Evolutionary conservation across 1,140 invertebrate genomes (phyloP).

Genomic region (Macrostomum lignano): DNA sequence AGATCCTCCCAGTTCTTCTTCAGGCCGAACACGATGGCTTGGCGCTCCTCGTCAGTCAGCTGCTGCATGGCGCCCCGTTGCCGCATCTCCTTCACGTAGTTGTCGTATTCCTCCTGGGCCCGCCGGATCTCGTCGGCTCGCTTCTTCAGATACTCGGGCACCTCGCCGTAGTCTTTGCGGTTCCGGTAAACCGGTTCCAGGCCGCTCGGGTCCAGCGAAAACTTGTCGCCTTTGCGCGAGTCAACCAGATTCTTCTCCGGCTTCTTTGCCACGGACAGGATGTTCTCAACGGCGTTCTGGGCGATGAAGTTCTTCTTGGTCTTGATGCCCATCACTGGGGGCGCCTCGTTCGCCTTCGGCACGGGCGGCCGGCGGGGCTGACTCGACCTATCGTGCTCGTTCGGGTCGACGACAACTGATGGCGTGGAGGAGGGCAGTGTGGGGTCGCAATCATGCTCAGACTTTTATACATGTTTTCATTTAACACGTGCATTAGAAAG

Average conservation of each 20-base stretch:
- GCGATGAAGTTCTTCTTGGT: slow-evolving; percentile 28
- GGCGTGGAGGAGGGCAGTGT: too few species aligned
- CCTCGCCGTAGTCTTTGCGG: slow-evolving; percentile 32
- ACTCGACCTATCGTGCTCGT: too few species aligned
- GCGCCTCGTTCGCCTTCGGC: slow-evolving; percentile 14
- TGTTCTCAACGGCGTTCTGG: slow-evolving; percentile 23
- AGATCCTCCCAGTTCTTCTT: slow-evolving; percentile 49
- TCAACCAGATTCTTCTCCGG: slow-evolving; percentile 22
- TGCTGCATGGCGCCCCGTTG: slow-evolving; percentile 20
- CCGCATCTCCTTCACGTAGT: slow-evolving; percentile 20
- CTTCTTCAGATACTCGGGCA: slow-evolving; percentile 30
- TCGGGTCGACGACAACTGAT: too few species aligned
- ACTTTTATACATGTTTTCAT: too few species aligned
- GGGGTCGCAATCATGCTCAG: too few species aligned
- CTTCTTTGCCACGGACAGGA: slow-evolving; percentile 21
- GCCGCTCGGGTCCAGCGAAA: slow-evolving; percentile 19
- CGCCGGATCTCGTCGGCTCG: slow-evolving; percentile 19
- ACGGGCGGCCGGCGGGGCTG: too few species aligned
- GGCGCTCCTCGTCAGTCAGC: slow-evolving; percentile 23
- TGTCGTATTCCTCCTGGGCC: slow-evolving; percentile 25
- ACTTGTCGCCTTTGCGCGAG: slow-evolving; percentile 21
- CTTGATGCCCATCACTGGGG: slow-evolving; percentile 22
- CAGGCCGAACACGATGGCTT: slow-evolving; percentile 35
- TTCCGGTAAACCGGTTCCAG: slow-evolving; percentile 20
- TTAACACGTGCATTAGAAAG: not conserved